Evolutionary conservation across 1,140 invertebrate genomes (phyloP).

Genomic region (Psilanteris sp.): DNA sequence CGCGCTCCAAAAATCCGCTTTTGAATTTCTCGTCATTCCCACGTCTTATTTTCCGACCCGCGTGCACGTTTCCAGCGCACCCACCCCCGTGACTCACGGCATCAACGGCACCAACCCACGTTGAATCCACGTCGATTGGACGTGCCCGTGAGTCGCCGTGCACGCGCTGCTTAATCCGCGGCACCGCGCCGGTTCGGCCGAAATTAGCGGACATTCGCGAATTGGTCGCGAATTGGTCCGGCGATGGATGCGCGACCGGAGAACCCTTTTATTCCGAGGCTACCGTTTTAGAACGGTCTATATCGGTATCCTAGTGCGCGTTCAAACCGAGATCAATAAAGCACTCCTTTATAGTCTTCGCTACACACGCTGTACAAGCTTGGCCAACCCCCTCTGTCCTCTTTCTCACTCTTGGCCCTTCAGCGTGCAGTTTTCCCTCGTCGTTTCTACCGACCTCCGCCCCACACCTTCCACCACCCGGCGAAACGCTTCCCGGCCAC

Average conservation of each 20-base stretch:
- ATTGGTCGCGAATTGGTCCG: conserved; percentile 26
- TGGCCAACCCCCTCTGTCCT: conserved; percentile 69
- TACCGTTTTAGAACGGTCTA: conserved; percentile 68
- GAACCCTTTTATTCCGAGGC: conserved; percentile 61
- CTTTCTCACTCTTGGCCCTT: conserved; percentile 60
- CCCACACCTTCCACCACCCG: conserved; percentile 38
- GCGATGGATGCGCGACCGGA: conserved; percentile 43
- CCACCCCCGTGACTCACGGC: too few species aligned
- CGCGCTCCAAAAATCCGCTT: too few species aligned
- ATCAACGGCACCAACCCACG: too few species aligned
- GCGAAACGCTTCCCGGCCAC: conserved; percentile 42
- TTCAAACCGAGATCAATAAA: conserved; percentile 80
- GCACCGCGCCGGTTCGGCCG: too few species aligned
- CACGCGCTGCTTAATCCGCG: too few species aligned
- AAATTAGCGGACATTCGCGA: conserved; percentile 16
- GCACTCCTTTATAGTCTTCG: conserved; percentile 79
- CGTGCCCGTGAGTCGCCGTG: too few species aligned
- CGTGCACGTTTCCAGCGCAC: too few species aligned
- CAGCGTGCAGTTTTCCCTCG: conserved; percentile 34
- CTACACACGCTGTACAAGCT: conserved; percentile 76
- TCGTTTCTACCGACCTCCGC: conserved; percentile 19
- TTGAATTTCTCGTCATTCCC: too few species aligned
- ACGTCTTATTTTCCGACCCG: too few species aligned
- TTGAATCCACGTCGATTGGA: too few species aligned
- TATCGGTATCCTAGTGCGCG: conserved; percentile 78